Conservation (phyloP, 2,113 vertebrate genomes). For the Oplegnathus fasciatus region DNA sequence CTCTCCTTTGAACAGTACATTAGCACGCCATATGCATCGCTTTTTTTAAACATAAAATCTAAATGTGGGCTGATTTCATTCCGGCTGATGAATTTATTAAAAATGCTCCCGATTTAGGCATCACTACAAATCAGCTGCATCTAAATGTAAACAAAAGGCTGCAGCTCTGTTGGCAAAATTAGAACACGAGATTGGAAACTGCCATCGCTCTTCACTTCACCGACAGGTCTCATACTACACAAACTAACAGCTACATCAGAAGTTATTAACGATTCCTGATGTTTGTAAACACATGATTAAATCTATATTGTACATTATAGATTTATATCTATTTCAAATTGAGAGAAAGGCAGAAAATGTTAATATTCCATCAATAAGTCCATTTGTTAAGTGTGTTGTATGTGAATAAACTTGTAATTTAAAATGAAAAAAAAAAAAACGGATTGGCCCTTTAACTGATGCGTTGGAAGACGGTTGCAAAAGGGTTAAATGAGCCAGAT, state of each 20-base stretch:
- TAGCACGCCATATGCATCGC: slow-evolving; percentile 63
- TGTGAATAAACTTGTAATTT: neutral
- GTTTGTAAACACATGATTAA: neutral
- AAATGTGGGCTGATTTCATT: slow-evolving; percentile 29
- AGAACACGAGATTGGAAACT: neutral
- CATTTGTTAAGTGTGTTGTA: neutral
- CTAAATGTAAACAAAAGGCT: slow-evolving; percentile 38
- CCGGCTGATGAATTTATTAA: slow-evolving; percentile 42
- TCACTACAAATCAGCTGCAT: neutral
- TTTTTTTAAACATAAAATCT: slow-evolving; percentile 36
- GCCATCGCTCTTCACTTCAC: neutral
- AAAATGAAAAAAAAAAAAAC: neutral
- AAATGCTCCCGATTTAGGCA: neutral
- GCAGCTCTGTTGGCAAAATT: neutral
- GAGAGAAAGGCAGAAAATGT: neutral
- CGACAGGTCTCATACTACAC: neutral
- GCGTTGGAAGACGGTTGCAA: neutral
- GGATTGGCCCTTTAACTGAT: slow-evolving; percentile 6
- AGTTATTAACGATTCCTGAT: neutral
- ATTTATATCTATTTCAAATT: neutral
- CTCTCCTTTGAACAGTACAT: slow-evolving; percentile 59
- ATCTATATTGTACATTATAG: too few relatives aligned
- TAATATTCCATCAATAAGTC: neutral
- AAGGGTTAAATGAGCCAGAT: neutral
- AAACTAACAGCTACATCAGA: neutral